Evolutionary conservation across 1,140 invertebrate genomes (phyloP).

Genomic region (Orchesella cincta): DNA sequence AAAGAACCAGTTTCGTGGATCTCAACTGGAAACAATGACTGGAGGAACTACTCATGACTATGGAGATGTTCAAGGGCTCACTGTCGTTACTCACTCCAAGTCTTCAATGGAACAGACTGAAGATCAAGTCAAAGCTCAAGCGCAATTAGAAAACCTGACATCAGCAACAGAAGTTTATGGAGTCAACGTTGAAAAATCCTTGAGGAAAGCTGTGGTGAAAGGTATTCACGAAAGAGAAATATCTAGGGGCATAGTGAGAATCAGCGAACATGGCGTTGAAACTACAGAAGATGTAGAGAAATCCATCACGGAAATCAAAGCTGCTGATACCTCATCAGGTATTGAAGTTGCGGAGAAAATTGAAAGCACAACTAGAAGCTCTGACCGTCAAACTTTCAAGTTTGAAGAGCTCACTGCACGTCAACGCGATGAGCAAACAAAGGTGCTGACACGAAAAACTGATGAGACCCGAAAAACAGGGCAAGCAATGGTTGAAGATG

Average conservation of each 20-base stretch:
- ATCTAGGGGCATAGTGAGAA: conserved; percentile 44
- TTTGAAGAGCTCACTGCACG: conserved; percentile 36
- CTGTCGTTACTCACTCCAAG: conserved; percentile 47
- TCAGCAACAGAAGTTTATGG: conserved; percentile 38
- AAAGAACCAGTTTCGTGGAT: conserved; percentile 33
- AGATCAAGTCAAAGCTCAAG: conserved; percentile 44
- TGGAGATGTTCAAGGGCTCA: conserved; percentile 49
- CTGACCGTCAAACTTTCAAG: conserved; percentile 45
- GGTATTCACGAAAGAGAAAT: conserved; percentile 48
- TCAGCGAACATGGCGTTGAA: conserved; percentile 36
- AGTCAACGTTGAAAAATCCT: conserved; percentile 43
- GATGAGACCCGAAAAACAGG: conserved; percentile 32
- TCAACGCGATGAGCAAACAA: conserved; percentile 1
- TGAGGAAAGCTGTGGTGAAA: conserved; percentile 37
- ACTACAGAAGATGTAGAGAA: conserved; percentile 49
- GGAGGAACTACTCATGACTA: conserved; percentile 43
- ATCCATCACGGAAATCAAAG: conserved; percentile 47
- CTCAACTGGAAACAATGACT: conserved; percentile 43
- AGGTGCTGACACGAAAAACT: neutral
- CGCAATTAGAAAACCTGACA: conserved; percentile 39
- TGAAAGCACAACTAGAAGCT: conserved; percentile 39
- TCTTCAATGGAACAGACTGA: conserved; percentile 44
- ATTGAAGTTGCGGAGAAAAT: conserved; percentile 48
- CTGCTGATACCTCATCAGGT: conserved; percentile 1
- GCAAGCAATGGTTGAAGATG: conserved; percentile 46